Conservation (phyloP, 2,888 invertebrate species). For the Meliscaeva auricollis region DNA sequence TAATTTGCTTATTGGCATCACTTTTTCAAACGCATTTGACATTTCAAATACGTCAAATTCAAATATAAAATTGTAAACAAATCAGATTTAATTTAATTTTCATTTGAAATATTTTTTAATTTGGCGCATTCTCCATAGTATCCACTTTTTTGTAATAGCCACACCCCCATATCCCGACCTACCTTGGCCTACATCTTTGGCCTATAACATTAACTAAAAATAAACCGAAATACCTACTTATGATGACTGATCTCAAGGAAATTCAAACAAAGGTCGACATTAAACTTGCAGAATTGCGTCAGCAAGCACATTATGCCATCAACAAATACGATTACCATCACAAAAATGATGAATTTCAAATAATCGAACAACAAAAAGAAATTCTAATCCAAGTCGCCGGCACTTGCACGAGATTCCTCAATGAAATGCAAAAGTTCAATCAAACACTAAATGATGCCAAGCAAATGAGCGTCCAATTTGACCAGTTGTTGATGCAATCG, state of each 20-base stretch:
- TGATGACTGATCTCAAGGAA: conserved; percentile 57
- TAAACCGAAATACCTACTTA: not conserved
- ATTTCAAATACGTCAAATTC: not conserved
- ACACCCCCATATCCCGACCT: not conserved
- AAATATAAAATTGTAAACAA: conserved; percentile 45
- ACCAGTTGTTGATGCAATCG: conserved; percentile 55
- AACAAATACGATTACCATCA: conserved; percentile 78
- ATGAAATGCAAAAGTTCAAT: conserved; percentile 67
- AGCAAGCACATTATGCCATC: conserved; percentile 77
- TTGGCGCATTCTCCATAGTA: not conserved
- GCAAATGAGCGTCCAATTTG: conserved; percentile 44
- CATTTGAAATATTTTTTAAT: too few relatives aligned
- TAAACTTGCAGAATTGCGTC: conserved; percentile 77
- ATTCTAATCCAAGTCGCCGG: conserved; percentile 73
- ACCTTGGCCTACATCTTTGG: not conserved
- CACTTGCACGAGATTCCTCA: conserved; percentile 60
- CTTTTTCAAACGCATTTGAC: not conserved
- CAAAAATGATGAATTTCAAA: conserved; percentile 78
- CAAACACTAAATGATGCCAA: conserved; percentile 62
- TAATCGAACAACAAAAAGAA: conserved; percentile 69
- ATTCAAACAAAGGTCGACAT: conserved; percentile 64
- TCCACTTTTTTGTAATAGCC: conserved; percentile 23
- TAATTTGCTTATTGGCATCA: conserved; percentile 22
- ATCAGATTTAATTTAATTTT: not conserved
- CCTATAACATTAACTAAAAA: conserved; percentile 15